Percentiles rank a stretch among this genome's conserved stretches.
Conservation (phyloP, 2,113 vertebrate genomes). For the Notiomystis cincta region DNA sequence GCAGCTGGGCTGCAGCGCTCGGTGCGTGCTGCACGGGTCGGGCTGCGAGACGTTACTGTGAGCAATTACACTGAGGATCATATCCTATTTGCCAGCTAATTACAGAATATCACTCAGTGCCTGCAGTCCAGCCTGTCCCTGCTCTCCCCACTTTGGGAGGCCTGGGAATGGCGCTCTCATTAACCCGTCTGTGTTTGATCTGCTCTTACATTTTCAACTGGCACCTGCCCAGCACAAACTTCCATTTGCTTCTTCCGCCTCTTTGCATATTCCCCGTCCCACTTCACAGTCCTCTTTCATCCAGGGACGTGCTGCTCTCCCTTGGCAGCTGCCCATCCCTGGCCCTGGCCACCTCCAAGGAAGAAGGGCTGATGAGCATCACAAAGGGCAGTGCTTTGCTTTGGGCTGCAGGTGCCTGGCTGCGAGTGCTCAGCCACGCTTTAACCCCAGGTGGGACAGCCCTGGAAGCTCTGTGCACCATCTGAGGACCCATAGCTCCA, state of each 20-base stretch:
- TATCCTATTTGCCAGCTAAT: slow-evolving; percentile 65
- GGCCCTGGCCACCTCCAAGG: background rate
- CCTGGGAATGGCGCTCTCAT: background rate
- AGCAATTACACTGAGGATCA: slow-evolving; percentile 67
- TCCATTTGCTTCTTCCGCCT: background rate
- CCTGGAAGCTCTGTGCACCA: background rate
- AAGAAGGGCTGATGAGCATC: background rate
- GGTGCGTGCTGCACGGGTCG: background rate
- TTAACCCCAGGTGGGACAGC: background rate
- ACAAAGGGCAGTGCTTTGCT: background rate
- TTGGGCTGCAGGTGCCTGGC: background rate
- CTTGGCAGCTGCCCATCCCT: background rate
- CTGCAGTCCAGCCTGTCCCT: background rate
- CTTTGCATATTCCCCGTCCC: background rate
- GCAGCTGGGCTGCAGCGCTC: slow-evolving; percentile 25
- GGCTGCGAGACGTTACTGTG: slow-evolving; percentile 13
- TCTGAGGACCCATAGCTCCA: background rate
- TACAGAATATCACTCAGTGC: slow-evolving; percentile 35
- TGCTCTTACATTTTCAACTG: background rate
- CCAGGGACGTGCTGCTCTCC: background rate
- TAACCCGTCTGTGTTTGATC: background rate
- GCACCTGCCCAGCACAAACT: background rate
- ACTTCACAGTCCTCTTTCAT: background rate
- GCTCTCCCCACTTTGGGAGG: background rate
- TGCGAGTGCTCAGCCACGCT: background rate